phyloP scores from a whole-genome alignment of 2,113 vertebrate genomes.

The Rhea pennata region DNA sequence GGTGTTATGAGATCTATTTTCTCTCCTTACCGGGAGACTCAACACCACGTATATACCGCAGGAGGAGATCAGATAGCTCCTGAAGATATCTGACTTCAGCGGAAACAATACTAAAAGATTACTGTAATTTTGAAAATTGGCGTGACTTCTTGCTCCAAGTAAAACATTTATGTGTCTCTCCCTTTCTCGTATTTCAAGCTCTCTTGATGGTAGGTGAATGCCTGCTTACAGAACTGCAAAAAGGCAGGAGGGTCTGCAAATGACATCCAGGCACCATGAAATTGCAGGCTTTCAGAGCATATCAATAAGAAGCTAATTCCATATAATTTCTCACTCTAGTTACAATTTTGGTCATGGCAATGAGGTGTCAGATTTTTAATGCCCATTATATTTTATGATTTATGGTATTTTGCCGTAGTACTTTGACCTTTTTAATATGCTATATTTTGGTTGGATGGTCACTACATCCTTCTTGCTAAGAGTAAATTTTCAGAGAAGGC shows the following conservation, averaged over 20 bases:
- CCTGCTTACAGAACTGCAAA: not conserved
- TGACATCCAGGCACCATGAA: slow-evolving; percentile 61
- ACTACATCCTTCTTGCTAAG: not conserved
- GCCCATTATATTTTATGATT: slow-evolving; percentile 17
- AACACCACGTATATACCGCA: not conserved
- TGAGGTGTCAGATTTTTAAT: slow-evolving; percentile 41
- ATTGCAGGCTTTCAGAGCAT: slow-evolving; percentile 60
- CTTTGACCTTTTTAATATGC: slow-evolving; percentile 9
- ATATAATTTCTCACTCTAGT: slow-evolving; percentile 54
- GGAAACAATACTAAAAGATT: slow-evolving; percentile 15
- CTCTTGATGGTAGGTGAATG: slow-evolving; percentile 3
- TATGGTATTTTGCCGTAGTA: slow-evolving; percentile 10
- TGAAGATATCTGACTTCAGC: not conserved
- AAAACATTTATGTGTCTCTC: not conserved
- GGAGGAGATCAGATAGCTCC: not conserved
- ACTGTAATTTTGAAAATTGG: slow-evolving; percentile 31
- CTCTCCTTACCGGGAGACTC: not conserved
- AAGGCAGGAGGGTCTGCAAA: slow-evolving; percentile 44
- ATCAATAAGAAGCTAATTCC: slow-evolving; percentile 57
- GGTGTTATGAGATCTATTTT: not conserved
- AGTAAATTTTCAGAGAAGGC: not conserved
- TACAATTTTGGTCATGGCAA: slow-evolving; percentile 43
- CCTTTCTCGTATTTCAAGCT: not conserved
- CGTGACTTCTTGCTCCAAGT: slow-evolving; percentile 13
- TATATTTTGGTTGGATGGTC: not conserved